These are phyloP conservation scores for Brienomyrus longianalis DNA, from an alignment of 2,113 vertebrate species.

Conservation along the genomic window DNA sequence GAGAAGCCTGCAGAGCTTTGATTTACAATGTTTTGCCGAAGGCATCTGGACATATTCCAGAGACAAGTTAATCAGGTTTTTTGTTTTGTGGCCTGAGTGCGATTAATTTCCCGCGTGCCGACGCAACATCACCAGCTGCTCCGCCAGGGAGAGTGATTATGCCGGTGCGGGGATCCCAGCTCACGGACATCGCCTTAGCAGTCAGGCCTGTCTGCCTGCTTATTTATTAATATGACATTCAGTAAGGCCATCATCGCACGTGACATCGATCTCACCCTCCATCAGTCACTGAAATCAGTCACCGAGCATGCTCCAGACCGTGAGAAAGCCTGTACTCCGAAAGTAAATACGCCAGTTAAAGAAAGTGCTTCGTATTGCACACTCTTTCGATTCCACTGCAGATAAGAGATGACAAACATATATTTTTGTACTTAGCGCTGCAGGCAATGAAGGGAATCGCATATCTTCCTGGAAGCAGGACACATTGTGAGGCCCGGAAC, in stretches of 20 bases:
- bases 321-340: not conserved
- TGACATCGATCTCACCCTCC: not conserved
- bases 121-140: not conserved
- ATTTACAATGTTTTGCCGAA: constrained; percentile 10
- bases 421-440: not conserved
- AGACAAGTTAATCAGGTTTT: constrained; percentile 25
- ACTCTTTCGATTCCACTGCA: not conserved
- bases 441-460: not conserved
- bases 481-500: not conserved
- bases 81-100: constrained; percentile 6
- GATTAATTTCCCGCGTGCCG: constrained; percentile 16
- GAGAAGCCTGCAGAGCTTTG: not conserved
- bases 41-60: constrained; percentile 20
- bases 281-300: not conserved
- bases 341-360: not conserved
- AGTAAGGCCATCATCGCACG: not conserved
- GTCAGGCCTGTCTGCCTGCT: not conserved
- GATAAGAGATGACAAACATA: not conserved
- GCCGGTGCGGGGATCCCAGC: not conserved
- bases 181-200: not conserved
- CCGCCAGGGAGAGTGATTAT: not conserved
- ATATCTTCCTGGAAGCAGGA: not conserved
- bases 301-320: too few relatives aligned
- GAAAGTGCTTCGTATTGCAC: not conserved
- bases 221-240: constrained; percentile 14